Conservation (phyloP, 2,888 invertebrate species). For the Acronicta psi region DNA sequence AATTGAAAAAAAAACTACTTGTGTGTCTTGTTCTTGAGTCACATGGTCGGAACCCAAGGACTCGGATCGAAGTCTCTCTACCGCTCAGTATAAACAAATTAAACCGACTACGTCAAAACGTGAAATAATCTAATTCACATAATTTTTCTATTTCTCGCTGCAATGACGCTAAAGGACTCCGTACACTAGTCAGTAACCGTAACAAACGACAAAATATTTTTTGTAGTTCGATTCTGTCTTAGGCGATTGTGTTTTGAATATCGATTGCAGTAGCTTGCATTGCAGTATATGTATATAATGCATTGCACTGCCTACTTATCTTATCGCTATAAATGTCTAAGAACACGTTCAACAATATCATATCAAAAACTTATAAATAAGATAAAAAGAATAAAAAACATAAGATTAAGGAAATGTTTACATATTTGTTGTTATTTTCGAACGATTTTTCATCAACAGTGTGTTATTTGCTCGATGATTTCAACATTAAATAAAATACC, state of each 20-base stretch:
- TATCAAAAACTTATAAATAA: conserved; percentile 18
- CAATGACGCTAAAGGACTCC: conserved; percentile 26
- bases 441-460: too few relatives aligned
- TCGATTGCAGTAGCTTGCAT: too few relatives aligned
- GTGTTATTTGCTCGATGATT: too few relatives aligned
- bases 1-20: too few relatives aligned
- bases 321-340: conserved; percentile 14
- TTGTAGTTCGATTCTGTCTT: too few relatives aligned
- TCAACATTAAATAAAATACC: too few relatives aligned
- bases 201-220: not conserved
- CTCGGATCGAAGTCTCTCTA: too few relatives aligned
- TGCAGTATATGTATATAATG: not conserved
- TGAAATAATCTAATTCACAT: conserved; percentile 42
- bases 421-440: not conserved
- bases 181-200: conserved; percentile 36
- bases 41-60: too few relatives aligned
- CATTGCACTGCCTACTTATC: conserved; percentile 11
- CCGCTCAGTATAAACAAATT: not conserved
- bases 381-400: not conserved
- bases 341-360: conserved; percentile 2
- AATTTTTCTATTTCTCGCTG: conserved; percentile 5
- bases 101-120: conserved; percentile 10
- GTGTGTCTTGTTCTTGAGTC: too few relatives aligned
- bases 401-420: not conserved
- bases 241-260: too few relatives aligned